A percentile compares a stretch with the other conserved stretches of the same genome.
These are phyloP conservation scores for Nerophis lumbriciformis DNA, from an alignment of 2,113 vertebrate genomes.

Conservation along the genomic window DNA sequence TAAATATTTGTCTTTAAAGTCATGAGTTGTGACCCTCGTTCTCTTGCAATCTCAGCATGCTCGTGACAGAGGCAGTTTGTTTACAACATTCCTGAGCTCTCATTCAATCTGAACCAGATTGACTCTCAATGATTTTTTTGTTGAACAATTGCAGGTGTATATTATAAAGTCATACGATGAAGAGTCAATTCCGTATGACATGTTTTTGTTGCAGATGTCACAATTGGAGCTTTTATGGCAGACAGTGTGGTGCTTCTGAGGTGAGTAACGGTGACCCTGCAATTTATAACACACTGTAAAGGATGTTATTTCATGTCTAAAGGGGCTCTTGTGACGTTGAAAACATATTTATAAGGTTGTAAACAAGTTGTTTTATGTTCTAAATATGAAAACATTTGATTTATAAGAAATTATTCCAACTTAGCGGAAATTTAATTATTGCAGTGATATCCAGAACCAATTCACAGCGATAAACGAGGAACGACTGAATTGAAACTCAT, in stretches of 20 bases:
- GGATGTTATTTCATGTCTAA: too few relatives aligned
- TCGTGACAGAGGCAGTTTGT: conserved; percentile 65
- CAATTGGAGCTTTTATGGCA: conserved; percentile 91
- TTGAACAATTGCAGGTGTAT: conserved; percentile 43
- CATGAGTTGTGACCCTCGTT: conserved; percentile 17
- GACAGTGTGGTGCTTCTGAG: conserved; percentile 89
- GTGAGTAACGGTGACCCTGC: conserved; percentile 67
- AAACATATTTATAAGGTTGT: too few relatives aligned
- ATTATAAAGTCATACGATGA: conserved; percentile 3
- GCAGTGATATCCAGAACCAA: too few relatives aligned
- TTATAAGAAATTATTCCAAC: too few relatives aligned
- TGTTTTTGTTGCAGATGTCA: conserved; percentile 81
- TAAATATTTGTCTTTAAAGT: conserved; percentile 21
- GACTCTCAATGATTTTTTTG: conserved; percentile 34
- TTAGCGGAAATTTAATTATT: too few relatives aligned
- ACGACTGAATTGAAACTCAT: too few relatives aligned
- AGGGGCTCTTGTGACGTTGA: too few relatives aligned
- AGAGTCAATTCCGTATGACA: background rate
- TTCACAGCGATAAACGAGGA: too few relatives aligned
- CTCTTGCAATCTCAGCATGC: conserved; percentile 16
- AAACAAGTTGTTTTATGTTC: too few relatives aligned
- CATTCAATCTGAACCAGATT: conserved; percentile 28
- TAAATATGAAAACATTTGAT: too few relatives aligned
- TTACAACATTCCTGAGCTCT: conserved; percentile 67
- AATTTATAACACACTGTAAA: background rate